Evolutionary conservation across 2,113 vertebrate species (phyloP).

Genomic region (Macroglossus sobrinus): DNA sequence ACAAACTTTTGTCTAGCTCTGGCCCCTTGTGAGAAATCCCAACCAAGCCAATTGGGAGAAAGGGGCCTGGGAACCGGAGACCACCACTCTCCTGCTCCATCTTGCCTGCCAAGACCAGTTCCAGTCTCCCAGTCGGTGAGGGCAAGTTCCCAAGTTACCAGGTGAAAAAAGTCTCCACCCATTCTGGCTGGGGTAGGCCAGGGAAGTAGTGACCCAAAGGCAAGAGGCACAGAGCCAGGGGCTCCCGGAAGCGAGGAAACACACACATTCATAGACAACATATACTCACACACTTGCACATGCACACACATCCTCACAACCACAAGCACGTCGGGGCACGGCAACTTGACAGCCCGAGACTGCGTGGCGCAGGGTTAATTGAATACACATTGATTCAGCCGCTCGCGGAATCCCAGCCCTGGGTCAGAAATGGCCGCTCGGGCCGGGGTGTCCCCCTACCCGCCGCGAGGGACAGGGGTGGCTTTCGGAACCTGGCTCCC

Average conservation of each 20-base stretch:
- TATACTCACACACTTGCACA: background rate
- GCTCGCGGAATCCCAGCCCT: constrained; percentile 16
- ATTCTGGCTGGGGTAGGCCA: background rate
- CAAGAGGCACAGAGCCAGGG: background rate
- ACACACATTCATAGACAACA: too few relatives aligned
- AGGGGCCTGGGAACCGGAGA: background rate
- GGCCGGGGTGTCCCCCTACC: background rate
- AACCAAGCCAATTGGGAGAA: background rate
- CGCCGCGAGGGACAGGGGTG: background rate
- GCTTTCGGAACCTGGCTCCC: background rate
- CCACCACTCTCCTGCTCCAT: background rate
- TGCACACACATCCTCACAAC: background rate
- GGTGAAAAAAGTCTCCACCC: background rate
- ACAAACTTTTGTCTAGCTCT: background rate
- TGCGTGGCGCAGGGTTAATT: constrained; percentile 70
- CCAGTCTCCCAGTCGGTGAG: background rate
- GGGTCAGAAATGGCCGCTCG: constrained; percentile 63
- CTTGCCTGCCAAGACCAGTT: background rate
- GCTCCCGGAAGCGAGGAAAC: background rate
- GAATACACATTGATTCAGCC: constrained; percentile 70
- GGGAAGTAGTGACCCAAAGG: background rate
- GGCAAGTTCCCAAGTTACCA: background rate
- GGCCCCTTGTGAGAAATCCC: background rate
- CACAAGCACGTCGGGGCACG: background rate
- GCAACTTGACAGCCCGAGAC: constrained; percentile 52